phyloP scores from a whole-genome alignment of 1,140 invertebrate species.

The Sminthurides bifidus region DNA sequence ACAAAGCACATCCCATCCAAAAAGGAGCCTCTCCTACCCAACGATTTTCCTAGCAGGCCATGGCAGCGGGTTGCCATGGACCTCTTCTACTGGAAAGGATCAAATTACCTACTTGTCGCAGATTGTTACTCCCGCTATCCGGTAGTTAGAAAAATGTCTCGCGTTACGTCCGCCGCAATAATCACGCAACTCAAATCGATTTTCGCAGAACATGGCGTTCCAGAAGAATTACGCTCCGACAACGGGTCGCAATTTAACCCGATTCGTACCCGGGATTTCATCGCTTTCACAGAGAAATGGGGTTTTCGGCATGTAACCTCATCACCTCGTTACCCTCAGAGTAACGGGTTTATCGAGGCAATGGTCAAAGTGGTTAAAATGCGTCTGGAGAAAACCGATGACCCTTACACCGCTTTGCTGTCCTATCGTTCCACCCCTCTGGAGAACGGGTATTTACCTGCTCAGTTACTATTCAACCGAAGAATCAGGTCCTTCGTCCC shows the following conservation, averaged over 20 bases:
- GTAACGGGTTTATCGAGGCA: constrained; percentile 3
- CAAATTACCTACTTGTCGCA: too few relatives aligned
- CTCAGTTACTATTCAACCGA: constrained; percentile 31
- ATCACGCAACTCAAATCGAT: constrained; percentile 15
- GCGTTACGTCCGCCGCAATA: not conserved
- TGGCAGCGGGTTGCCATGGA: too few relatives aligned
- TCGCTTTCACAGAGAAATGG: constrained; percentile 10
- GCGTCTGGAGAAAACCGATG: constrained; percentile 28
- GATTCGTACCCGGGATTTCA: not conserved
- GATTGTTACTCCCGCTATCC: too few relatives aligned
- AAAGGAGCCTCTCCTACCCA: too few relatives aligned
- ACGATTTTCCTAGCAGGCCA: too few relatives aligned
- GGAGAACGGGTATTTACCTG: constrained; percentile 31
- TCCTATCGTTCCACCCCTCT: constrained; percentile 33
- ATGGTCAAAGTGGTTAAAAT: not conserved
- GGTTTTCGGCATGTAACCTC: constrained; percentile 26
- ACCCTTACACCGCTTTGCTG: constrained; percentile 29
- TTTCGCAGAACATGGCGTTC: constrained; percentile 21
- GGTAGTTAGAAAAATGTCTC: too few relatives aligned
- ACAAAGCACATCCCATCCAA: too few relatives aligned
- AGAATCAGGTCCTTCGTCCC: constrained; percentile 26
- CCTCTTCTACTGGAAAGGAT: too few relatives aligned
- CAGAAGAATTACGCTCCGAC: constrained; percentile 19
- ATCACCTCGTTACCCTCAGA: not conserved
- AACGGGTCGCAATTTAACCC: constrained; percentile 23